Base-by-base conservation (phyloP, 2,888 invertebrate species). In the Mechanitis messenoides region DNA sequence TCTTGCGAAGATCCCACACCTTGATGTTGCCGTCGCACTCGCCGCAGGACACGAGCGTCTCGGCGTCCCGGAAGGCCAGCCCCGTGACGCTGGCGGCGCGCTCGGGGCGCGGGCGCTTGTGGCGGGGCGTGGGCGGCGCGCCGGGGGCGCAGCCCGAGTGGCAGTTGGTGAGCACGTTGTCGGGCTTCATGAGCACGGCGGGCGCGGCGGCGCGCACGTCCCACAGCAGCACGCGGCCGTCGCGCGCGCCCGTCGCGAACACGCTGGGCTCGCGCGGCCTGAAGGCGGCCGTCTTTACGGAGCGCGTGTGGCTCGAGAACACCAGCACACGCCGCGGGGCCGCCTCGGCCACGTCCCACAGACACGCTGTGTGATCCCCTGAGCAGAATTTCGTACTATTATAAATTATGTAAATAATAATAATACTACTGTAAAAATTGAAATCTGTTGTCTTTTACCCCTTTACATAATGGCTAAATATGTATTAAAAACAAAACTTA, bases 141-240 rank as follows among this genome's bases (percentile, higher is more conserved):
- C 81, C 82, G 0, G 83, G 80, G 1, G 79, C 70, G 70, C 84
- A 85, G 62, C 84, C 83, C 50, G 91, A 85, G 78, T 95, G 95
- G 45, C 94, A 93, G 79, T 92, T 92, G 65, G 83, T 83, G 50
- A 97, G 95, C 59, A 92, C 91, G 79, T 94, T 94, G 78, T 96
- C 96, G 0, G 95, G 93, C 58, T 91, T 91, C 0, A 90, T 84
- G 2, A 89, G 67, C 0, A 79, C 62, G 2, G 83, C 79, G 55
- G 87, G 33, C 91, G 61, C 60, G 59, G 47, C 66, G 20, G 68
- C 64, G 11, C 87, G 75, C 0, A 92, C 92, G 78, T 97, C 98
- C 97, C 97, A 97, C 28, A 97, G 79, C 71, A 96, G 92, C 28
- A 97, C 94, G 71, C 93, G 94, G 0, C 97, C 97, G 84, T 98